Conservation (phyloP, 2,797 vertebrate species). For the Tangara arthus region DNA sequence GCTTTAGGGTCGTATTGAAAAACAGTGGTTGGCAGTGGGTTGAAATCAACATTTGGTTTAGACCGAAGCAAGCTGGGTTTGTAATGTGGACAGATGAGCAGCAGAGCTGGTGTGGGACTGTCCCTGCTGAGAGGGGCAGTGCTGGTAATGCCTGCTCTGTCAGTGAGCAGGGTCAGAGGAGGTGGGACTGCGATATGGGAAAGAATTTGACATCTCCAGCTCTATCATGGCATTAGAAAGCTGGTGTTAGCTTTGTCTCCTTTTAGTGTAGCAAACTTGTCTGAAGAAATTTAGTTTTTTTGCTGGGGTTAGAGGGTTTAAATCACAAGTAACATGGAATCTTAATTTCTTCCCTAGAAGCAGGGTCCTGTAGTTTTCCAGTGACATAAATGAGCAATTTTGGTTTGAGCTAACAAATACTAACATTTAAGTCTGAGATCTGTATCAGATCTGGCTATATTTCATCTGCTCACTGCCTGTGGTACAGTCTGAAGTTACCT, state of each 20-base stretch:
- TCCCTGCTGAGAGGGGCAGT: background rate
- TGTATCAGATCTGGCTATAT: background rate
- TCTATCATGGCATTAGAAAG: background rate
- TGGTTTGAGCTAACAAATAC: background rate
- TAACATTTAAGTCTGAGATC: background rate
- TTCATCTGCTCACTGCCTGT: background rate
- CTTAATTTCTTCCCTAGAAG: background rate
- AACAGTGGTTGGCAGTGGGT: background rate
- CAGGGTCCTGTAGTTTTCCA: background rate
- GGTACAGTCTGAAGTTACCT: background rate
- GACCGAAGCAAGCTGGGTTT: background rate
- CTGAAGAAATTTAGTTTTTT: background rate
- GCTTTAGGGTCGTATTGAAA: background rate
- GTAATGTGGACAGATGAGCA: background rate
- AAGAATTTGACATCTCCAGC: background rate
- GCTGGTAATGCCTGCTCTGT: rapidly evolving
- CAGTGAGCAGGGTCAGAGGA: background rate
- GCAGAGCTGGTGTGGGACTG: background rate
- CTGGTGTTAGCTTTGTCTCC: background rate
- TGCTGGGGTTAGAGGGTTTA: background rate
- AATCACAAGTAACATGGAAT: background rate
- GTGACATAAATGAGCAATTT: background rate
- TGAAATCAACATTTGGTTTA: background rate
- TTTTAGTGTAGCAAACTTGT: background rate
- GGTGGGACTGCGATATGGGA: rapidly evolving